Evolutionary conservation across 2,888 invertebrate species (phyloP).

Genomic region (Herminia tarsipennalis): DNA sequence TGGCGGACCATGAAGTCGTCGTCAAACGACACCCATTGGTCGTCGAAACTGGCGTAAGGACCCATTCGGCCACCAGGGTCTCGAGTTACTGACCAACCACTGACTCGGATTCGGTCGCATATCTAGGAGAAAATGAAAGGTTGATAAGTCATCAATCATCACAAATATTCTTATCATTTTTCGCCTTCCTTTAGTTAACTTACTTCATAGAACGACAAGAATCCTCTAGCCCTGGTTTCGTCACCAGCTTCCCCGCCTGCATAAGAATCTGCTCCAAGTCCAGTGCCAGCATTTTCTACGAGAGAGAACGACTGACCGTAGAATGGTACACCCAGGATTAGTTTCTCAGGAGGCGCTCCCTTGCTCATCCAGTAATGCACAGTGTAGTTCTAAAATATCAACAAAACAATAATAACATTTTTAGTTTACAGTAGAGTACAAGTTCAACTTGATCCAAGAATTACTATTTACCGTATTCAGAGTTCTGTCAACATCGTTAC

Average conservation of each 20-base stretch:
- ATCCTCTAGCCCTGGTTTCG: conserved; percentile 94
- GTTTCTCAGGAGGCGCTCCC: conserved; percentile 91
- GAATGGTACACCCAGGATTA: conserved; percentile 95
- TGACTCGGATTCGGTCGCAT: conserved; percentile 90
- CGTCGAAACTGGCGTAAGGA: conserved; percentile 92
- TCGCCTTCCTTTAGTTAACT: too few species aligned
- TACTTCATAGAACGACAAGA: conserved; percentile 95
- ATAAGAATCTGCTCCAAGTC: conserved; percentile 91
- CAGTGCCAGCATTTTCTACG: conserved; percentile 87
- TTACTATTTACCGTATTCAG: conserved; percentile 87
- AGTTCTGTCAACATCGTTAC: conserved; percentile 89
- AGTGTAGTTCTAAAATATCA: conserved; percentile 89
- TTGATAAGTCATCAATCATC: too few species aligned
- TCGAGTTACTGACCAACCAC: conserved; percentile 91
- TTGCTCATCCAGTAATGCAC: conserved; percentile 94
- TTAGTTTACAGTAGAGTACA: too few species aligned
- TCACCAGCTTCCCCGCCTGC: conserved; percentile 96
- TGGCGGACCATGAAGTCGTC: conserved; percentile 93
- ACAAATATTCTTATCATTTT: too few species aligned
- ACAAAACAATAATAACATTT: not conserved
- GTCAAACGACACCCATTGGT: conserved; percentile 98
- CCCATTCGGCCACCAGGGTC: conserved; percentile 94
- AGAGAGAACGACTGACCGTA: conserved; percentile 96
- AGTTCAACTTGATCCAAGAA: not conserved
- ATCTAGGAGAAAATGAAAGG: conserved; percentile 83